Base-by-base conservation (phyloP, 2,113 vertebrate species). In the Pao palembangensis region DNA sequence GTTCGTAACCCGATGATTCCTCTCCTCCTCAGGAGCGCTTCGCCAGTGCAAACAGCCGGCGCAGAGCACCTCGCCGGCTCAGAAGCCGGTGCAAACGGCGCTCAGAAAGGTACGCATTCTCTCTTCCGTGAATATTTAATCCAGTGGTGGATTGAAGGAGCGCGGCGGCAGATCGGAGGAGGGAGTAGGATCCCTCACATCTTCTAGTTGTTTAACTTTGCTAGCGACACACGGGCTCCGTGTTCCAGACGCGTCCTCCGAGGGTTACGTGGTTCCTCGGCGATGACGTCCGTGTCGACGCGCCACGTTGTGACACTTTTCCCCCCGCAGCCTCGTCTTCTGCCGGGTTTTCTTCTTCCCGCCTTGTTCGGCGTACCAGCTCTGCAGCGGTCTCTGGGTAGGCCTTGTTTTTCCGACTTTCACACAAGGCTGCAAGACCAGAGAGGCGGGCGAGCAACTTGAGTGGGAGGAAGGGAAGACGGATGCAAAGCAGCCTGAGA, bases 111-210 rank as follows among this genome's bases (percentile, higher is more conserved):
- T 91, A 91, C 78, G 49, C 55, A 64, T 60, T 20, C 68, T 84
- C 81, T 87, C 71, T 17, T 56, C 77, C 56, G 86, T 87, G 81
- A 86, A 87, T 88, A 83, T 87, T 88, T 91, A 67, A 85, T 87
- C 60, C 48, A 7, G 68, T 75, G 69, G 12, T 4, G 66, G 84
- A 75, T 75, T 60, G 57, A 80, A 69, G 8, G 38, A 34, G 74
- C 71, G 64, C 28, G 76, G 55, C 34, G 10, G 52, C 6, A 53
- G 0, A 47, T 31, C 51, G 23, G 73, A 23, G 31, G 21, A 49
- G 16, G 48, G 31, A 16, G 61, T 41, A 64, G 17, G 56, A 57
- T 61, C 73, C 54, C 55, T 47, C 11, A 84, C 71, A 85, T 82
- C 73, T 75, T 74, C 81, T 49, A 81, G 71, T 83, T 78, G 64